These are phyloP conservation scores for Aproaerema taeniolella DNA, from an alignment of 2,888 invertebrate genomes.

Conservation along the genomic window DNA sequence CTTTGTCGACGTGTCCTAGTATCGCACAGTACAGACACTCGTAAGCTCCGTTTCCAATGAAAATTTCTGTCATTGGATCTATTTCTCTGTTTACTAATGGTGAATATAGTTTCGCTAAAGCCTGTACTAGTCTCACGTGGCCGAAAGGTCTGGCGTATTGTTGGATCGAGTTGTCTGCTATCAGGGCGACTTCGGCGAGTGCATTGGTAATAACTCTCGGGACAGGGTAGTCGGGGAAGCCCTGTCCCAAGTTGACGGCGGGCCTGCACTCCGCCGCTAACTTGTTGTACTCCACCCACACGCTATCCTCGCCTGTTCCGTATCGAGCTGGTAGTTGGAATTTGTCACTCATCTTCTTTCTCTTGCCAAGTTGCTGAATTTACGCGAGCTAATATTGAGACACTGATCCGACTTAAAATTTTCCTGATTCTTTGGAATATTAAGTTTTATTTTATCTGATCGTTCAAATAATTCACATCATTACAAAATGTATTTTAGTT, in stretches of 20 bases:
- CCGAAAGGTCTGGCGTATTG: constrained; percentile 98
- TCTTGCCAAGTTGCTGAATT: no score
- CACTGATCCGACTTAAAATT: no score
- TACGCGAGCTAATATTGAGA: no score
- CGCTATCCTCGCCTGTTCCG: no score
- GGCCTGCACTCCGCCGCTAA: constrained; percentile 90
- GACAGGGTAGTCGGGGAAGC: constrained; percentile 93
- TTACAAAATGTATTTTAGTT: no score
- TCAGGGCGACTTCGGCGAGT: constrained; percentile 80
- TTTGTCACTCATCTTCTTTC: no score
- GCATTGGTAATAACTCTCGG: constrained; percentile 89
- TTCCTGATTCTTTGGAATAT: no score
- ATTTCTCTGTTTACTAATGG: constrained; percentile 84
- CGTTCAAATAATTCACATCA: no score
- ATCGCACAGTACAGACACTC: constrained; percentile 93
- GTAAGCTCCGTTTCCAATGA: constrained; percentile 96
- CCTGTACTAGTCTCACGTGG: constrained; percentile 92
- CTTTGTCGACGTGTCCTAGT: constrained; percentile 89
- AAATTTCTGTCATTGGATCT: constrained; percentile 90
- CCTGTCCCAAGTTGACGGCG: constrained; percentile 92
- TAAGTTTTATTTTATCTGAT: no score
- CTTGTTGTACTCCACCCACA: constrained; percentile 95
- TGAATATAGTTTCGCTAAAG: constrained; percentile 90
- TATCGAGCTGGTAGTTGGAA: no score
- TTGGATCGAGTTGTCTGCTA: constrained; percentile 84